phyloP scores from a whole-genome alignment of 2,888 invertebrate genomes.

The Vannuccia rotundouncinata region DNA sequence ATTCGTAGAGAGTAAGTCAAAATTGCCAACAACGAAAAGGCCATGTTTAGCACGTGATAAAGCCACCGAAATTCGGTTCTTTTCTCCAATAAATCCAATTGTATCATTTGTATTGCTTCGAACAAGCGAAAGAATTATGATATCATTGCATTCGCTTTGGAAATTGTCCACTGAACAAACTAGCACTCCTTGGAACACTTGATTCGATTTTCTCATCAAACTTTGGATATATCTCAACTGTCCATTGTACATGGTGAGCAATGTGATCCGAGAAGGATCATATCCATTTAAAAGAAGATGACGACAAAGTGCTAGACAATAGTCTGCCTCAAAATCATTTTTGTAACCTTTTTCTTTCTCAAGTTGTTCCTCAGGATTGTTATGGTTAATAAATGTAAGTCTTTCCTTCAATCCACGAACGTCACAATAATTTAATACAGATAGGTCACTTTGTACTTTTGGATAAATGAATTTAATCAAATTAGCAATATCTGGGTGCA shows the following conservation, averaged over 20 bases:
- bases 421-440: conserved; percentile 56
- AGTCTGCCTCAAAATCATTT: conserved; percentile 40
- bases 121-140: conserved; percentile 53
- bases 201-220: conserved; percentile 43
- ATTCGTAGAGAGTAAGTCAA: conserved; percentile 42
- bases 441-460: conserved; percentile 61
- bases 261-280: conserved; percentile 36
- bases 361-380: conserved; percentile 32
- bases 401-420: conserved; percentile 36
- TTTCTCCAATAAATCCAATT: conserved; percentile 58
- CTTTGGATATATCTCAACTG: conserved; percentile 57
- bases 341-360: conserved; percentile 33
- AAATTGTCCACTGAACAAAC: conserved; percentile 70
- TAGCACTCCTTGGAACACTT: conserved; percentile 57
- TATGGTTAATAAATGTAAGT: conserved; percentile 40
- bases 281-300: conserved; percentile 40
- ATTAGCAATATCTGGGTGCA: conserved; percentile 39
- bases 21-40: conserved; percentile 53
- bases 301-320: conserved; percentile 33
- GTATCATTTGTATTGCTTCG: conserved; percentile 47
- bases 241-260: conserved; percentile 41
- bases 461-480: conserved; percentile 44
- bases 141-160: conserved; percentile 66
- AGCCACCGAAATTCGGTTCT: conserved; percentile 71
- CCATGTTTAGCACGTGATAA: conserved; percentile 65